Evolutionary conservation across 2,113 vertebrate genomes (phyloP), one percentile per base, ranked within the genome.

Genomic region (Chloropsis hardwickii): DNA sequence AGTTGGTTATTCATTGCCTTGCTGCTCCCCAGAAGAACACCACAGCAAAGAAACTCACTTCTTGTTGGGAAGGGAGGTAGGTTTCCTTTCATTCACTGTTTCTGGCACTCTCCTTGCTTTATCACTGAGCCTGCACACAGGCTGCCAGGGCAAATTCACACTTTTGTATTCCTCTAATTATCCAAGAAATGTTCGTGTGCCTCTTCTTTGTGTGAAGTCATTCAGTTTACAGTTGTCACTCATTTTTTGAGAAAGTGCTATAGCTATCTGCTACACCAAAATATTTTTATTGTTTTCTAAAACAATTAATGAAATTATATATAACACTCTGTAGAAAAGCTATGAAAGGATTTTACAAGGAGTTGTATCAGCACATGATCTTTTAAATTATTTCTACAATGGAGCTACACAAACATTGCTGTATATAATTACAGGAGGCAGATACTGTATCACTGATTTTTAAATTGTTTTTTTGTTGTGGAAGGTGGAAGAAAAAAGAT

Each of bases 301-400:
- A 95, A 45, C 54, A 86, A 73, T 40, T 72, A 0, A 57, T 65
- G 14, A 60, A 78, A 83, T 91, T 40, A 19, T 24, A 88, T 60
- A 29, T 57, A 87, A 79, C 28, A n/a, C 18, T 62, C 23, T 60
- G 44, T 7, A 72, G 12, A 87, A 60, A 19, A 84, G 6, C 29
- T 61, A 45, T 37, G n/a, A 88, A 90, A 79, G 18, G 12, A 44
- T 92, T 92, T 84, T 71, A 89, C 28, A 56, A 64, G 24, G n/a
- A 79, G 14, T 25, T 86, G 40, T 81, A 71, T 77, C 72, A 94
- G 86, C 77, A 88, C 47, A 44, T 22, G 37, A 60, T 57, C 61
- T 81, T 91, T 77, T 53, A 50, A 94, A 70, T 90, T 93, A 95
- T 51, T 72, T 88, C 67, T 86, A 67, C 76, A 94, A n/a, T 10